Evolutionary conservation across 2,113 vertebrate species (phyloP).

Genomic region (Colinus virginianus): DNA sequence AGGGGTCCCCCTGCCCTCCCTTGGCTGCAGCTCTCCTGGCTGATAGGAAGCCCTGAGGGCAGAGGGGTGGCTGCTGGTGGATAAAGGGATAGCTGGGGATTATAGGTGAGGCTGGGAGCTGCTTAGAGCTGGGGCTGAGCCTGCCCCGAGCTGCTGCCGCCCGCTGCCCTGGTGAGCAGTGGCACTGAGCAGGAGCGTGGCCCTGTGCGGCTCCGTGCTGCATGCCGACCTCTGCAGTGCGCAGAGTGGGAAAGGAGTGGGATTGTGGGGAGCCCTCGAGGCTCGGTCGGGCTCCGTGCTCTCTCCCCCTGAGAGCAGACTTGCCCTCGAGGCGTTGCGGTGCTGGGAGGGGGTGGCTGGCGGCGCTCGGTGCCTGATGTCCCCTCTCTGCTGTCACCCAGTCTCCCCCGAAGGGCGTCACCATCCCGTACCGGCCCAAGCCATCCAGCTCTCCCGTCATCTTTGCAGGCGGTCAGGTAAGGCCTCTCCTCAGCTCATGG

Average conservation of each 20-base stretch:
- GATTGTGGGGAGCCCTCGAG: not conserved
- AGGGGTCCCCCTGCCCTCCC: not conserved
- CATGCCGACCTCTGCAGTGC: not conserved
- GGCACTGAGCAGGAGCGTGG: not conserved
- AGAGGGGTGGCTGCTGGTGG: not conserved
- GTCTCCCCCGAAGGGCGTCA: constrained; percentile 98
- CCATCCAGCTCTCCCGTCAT: constrained; percentile 98
- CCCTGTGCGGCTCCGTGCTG: not conserved
- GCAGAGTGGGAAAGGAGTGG: not conserved
- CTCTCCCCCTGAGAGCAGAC: fast-evolving
- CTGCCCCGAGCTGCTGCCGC: not conserved
- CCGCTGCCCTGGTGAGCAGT: fast-evolving
- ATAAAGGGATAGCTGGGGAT: constrained; percentile 45
- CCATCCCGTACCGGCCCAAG: constrained; percentile 98
- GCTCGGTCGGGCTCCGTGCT: not conserved
- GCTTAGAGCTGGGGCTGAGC: not conserved
- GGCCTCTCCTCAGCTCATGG: constrained; percentile 67
- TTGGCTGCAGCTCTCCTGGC: fast-evolving
- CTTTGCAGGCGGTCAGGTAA: constrained; percentile 99
- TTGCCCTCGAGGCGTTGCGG: not conserved
- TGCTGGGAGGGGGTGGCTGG: fast-evolving
- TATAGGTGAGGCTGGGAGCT: constrained; percentile 46
- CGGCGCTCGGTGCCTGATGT: not conserved
- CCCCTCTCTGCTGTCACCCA: constrained; percentile 72
- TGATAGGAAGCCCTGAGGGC: not conserved